Percentiles rank a stretch among this genome's conserved stretches.
phyloP scores from a whole-genome alignment of 2,888 invertebrate species.

The Polia nebulosa region DNA sequence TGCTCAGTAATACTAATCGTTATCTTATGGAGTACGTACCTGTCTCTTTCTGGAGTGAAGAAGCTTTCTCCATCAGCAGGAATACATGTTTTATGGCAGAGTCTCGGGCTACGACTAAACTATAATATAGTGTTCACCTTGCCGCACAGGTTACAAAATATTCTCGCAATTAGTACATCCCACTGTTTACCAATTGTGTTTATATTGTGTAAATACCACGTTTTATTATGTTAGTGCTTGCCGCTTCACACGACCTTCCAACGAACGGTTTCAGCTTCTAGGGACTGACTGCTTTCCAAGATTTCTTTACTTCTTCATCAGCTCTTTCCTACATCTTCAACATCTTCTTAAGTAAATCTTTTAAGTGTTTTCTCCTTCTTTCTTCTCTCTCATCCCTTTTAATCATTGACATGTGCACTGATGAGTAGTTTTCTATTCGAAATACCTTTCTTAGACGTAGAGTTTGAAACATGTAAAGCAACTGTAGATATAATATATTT shows the following conservation, averaged over 20 bases:
- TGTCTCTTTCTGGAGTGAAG: not conserved
- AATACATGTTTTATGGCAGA: slow-evolving; percentile 23
- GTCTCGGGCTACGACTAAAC: slow-evolving; percentile 39
- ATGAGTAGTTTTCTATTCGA: not conserved
- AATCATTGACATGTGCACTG: not conserved
- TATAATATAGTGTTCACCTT: slow-evolving; percentile 47
- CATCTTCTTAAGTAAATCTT: not conserved
- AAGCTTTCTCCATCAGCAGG: slow-evolving; percentile 12
- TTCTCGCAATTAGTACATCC: slow-evolving; percentile 58
- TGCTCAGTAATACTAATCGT: too few species aligned
- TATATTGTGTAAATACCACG: slow-evolving; percentile 42
- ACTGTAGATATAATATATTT: not conserved
- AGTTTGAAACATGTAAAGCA: not conserved
- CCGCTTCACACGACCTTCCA: slow-evolving; percentile 10
- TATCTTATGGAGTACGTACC: slow-evolving; percentile 25
- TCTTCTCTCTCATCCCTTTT: not conserved
- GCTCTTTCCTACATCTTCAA: not conserved
- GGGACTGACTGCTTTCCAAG: not conserved
- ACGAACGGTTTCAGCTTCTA: not conserved
- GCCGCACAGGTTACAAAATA: slow-evolving; percentile 40
- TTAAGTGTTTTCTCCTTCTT: not conserved
- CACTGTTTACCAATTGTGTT: slow-evolving; percentile 52
- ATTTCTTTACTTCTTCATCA: not conserved
- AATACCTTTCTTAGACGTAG: not conserved
- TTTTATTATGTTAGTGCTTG: slow-evolving; percentile 25